Evolutionary conservation across 2,797 vertebrate species (phyloP), one percentile per base, ranked within the genome.

Genomic region (Enteromius anoplus): DNA sequence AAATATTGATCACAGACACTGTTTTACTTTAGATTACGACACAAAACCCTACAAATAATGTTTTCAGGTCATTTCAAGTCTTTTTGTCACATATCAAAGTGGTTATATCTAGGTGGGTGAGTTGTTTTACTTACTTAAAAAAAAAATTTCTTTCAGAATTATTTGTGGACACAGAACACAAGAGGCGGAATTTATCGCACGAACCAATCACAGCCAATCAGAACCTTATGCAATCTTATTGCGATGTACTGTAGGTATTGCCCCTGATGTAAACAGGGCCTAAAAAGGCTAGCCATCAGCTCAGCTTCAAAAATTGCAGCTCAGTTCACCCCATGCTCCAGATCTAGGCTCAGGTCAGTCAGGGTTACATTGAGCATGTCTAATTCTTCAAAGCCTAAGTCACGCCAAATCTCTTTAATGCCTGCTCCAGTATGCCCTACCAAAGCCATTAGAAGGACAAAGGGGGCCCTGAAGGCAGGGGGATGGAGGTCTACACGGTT

Each of bases 381-480:
- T 93, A 96, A 96, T 96, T 94, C 91, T 87, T 94, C 90, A 95
- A 96, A 93, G 93, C 91, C 91, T 90, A 89, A 86, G 90, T 91
- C 91, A 90, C 87, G 95, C 93, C 93, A 92, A 87, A 94, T 92
- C 91, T 91, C 88, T 90, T 92, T 93, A 93, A 92, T 87, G 89
- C 88, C 62, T 84, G 85, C 66, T 82, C 84, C 85, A 83, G 51
- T 76, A 85, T 87, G 85, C 84, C 77, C 45, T 70, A 76, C 42
- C 80, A 85, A 37, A 83, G 77, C 73, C 79, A 78, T 81, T 66
- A 34, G 78, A 78, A 89, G 92, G 85, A 84, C 85, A 91, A 88
- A 85, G 14, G 85, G 64, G 80, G 75, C 66, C 70, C 73, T 81
- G 68, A 79, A 80, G 84, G 65, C 75, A 81, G 68, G 68, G 75